phyloP scores from a whole-genome alignment of 2,113 vertebrate genomes.

The Phyllostomus hastatus region DNA sequence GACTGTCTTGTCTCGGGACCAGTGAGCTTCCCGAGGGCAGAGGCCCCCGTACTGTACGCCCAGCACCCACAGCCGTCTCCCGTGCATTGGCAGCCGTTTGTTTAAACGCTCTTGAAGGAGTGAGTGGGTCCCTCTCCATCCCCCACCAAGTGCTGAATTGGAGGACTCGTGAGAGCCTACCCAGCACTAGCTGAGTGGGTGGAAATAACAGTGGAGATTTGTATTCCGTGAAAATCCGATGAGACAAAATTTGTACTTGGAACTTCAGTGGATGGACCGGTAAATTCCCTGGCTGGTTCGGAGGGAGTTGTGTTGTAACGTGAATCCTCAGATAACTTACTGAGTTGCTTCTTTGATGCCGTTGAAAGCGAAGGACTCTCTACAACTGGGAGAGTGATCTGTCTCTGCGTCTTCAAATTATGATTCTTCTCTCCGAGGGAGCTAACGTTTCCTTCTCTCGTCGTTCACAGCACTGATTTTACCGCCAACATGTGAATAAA shows the following conservation, averaged over 20 bases:
- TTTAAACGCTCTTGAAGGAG: not conserved
- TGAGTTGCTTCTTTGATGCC: not conserved
- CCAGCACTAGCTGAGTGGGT: not conserved
- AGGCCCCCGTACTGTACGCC: not conserved
- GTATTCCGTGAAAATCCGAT: not conserved
- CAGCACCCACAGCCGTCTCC: not conserved
- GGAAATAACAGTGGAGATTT: not conserved
- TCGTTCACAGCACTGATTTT: constrained; percentile 19
- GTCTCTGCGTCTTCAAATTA: constrained; percentile 13
- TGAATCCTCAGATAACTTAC: not conserved
- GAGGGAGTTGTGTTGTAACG: not conserved
- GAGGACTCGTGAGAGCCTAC: not conserved
- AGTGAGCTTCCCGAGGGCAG: not conserved
- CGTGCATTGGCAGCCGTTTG: not conserved
- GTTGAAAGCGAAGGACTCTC: not conserved
- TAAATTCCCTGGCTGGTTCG: not conserved
- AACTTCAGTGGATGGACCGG: not conserved
- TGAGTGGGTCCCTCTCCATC: not conserved
- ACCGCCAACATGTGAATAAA: constrained; percentile 27
- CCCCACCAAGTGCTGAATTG: not conserved
- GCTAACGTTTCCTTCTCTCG: constrained; percentile 37
- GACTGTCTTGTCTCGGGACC: not conserved
- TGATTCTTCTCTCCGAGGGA: constrained; percentile 14
- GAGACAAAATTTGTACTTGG: not conserved
- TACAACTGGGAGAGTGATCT: not conserved